Evolutionary conservation across 1,140 invertebrate species (phyloP).

Genomic region (Stegodyphus mimosarum): DNA sequence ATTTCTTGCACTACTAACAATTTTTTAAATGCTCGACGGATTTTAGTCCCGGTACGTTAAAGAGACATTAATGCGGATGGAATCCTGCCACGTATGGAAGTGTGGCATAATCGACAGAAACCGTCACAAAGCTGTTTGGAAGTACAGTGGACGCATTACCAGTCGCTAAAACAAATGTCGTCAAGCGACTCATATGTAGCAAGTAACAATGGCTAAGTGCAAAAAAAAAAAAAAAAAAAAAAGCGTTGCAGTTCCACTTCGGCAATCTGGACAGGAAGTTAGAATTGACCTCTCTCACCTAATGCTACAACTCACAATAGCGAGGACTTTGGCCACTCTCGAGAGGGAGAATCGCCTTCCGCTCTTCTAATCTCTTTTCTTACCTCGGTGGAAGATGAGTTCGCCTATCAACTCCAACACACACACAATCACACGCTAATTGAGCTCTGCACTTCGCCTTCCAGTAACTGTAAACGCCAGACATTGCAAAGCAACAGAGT

Average conservation of each 20-base stretch:
- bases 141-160: not conserved
- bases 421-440: not conserved
- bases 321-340: constrained; percentile 40
- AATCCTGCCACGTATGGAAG: too few species aligned
- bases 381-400: not conserved
- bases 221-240: constrained; percentile 43
- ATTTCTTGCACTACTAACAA: too few species aligned
- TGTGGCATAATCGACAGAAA: too few species aligned
- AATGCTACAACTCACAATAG: constrained; percentile 9
- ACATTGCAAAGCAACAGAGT: too few species aligned
- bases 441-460: not conserved
- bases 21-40: too few species aligned
- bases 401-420: not conserved
- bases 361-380: constrained; percentile 6
- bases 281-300: constrained; percentile 46
- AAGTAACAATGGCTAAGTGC: constrained; percentile 33
- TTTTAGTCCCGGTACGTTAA: too few species aligned
- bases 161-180: constrained; percentile 36
- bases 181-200: constrained; percentile 26
- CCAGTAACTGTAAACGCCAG: too few species aligned
- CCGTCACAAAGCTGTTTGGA: too few species aligned
- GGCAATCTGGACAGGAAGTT: constrained; percentile 36
- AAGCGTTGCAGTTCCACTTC: constrained; percentile 38
- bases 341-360: not conserved
- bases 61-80: too few species aligned